Evolutionary conservation across 2,113 vertebrate species (phyloP), one percentile per base, ranked within the genome.

Genomic region (Dascyllus trimaculatus): DNA sequence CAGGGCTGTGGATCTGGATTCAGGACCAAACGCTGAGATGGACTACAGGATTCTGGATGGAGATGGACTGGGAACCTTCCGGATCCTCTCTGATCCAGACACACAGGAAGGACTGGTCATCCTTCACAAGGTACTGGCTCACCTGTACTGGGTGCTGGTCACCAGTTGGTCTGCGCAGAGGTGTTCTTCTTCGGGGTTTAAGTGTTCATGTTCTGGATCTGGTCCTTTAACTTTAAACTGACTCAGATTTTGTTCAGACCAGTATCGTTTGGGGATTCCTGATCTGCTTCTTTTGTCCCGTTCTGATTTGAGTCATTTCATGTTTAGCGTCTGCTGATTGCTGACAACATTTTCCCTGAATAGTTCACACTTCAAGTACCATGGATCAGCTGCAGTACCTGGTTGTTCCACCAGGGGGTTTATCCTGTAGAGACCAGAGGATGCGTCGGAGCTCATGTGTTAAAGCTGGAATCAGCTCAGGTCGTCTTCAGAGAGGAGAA

Each of bases 21-120:
- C 96, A 21, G 96, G 96, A 67, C 60, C 85, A 4, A 98, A 98
- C 19, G 96, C 97, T 51, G 97, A 97, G 89, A 96, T 98, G 96
- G 96, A 97, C 51, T 98, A 97, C 87, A 95, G 93, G 75, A 96
- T 98, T 72, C 92, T 97, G 75, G 96, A 97, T 51, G 96, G 96
- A 60, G 96, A 97, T 11, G 95, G 94, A 21, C 53, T 95, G 25
- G 96, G 95, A 19, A 89, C 95, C 65, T 97, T 98, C 89, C 95
- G 95, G 88, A 95, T 98, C 84, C 88, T 92, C 62, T 96, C 96
- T 0, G 95, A 98, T 85, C 95, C 95, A 86, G 93, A 95, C 4
- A 97, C 96, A 0, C 96, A 97, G 59, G 97, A 97, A 88, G 97
- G 96, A 86, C 91, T 97, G 63, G 90, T 98, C 85, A 94, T 93